Evolutionary conservation across 1,140 invertebrate genomes (phyloP), one percentile per base, ranked within the genome.

Genomic region (Adoxophyes honmai): DNA sequence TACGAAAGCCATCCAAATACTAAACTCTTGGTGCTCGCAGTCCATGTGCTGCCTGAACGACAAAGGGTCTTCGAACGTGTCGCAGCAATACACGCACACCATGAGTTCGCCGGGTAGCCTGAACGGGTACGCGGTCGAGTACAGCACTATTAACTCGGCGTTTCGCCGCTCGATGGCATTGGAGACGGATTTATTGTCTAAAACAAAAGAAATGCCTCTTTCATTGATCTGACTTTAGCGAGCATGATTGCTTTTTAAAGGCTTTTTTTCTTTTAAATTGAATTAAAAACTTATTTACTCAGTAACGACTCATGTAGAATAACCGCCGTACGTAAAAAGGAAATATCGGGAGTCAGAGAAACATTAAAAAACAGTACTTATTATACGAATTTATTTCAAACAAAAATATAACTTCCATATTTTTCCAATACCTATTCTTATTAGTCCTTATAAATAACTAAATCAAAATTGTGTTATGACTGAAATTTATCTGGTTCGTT

Each of bases 21-120:
- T 81, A 52, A 75, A 74, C 5, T 60, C 52, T 9, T 37, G 48
- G 38, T 84, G 81, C 9, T 76, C 75, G 2, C 55, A 48, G 11
- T 48, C 58, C 67, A 76, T 73, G 48, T 85, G 81, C 9, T 57
- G 38, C 51, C 80, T 71, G 62, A 81, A 83, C 35, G 52, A 36
- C 1, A 63, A 34, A 10, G 80, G 78, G 21, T 81, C 78, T 33
- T 78, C 69, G 55, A 70, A 79, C n/a, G 57, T 54, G 18, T 78
- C 71, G 59, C 73, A 68, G 70, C 82, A 86, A 60, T 79, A 83
- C 52, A 85, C 81, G 54, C 81, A 85, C 16, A 79, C 64, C 71
- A 85, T 69, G 3, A 64, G 54, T 60, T 75, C 62, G 60, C 59
- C 70, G 8, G 77, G 74, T 57, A 80, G 71, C 51, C 72, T 72